A percentile compares a stretch with the other conserved stretches of the same genome.
These are phyloP conservation scores for Leptinotarsa tumamoca DNA, from an alignment of 2,888 invertebrate genomes.

Conservation along the genomic window DNA sequence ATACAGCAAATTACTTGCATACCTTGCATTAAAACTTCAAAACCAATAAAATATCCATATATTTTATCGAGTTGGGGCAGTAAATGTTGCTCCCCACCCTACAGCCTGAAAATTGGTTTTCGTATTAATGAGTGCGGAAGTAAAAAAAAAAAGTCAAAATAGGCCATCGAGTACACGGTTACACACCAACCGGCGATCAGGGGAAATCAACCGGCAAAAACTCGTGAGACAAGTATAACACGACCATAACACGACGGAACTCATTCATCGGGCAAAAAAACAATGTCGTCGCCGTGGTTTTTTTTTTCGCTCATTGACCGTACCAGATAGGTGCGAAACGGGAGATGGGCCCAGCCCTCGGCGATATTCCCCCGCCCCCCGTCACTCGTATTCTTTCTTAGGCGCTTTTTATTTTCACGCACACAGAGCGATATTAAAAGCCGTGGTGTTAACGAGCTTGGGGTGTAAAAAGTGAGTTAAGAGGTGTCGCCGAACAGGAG, in stretches of 20 bases:
- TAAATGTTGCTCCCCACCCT: too few relatives aligned
- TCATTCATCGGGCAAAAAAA: background rate
- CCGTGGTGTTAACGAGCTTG: slow-evolving; percentile 54
- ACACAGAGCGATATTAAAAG: slow-evolving; percentile 50
- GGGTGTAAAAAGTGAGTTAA: slow-evolving; percentile 57
- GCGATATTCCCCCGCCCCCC: slow-evolving; percentile 7
- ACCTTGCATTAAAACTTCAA: too few relatives aligned
- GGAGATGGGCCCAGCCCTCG: slow-evolving; percentile 26
- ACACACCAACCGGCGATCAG: background rate
- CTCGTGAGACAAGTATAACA: background rate
- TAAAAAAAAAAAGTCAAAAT: too few relatives aligned
- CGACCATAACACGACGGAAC: background rate
- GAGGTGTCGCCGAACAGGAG: slow-evolving; percentile 49
- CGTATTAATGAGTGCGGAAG: too few relatives aligned
- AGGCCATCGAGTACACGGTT: too few relatives aligned
- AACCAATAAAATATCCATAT: too few relatives aligned
- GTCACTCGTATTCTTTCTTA: slow-evolving; percentile 34
- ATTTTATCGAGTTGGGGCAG: too few relatives aligned
- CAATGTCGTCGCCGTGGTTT: background rate
- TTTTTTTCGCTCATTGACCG: slow-evolving; percentile 20
- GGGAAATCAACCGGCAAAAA: background rate
- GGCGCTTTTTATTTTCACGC: slow-evolving; percentile 40
- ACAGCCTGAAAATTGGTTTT: too few relatives aligned
- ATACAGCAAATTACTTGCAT: too few relatives aligned
- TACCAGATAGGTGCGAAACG: slow-evolving; percentile 35